Evolutionary conservation across 2,797 vertebrate species (phyloP), one percentile per base, ranked within the genome.

Genomic region (Catostomus latipinnis): DNA sequence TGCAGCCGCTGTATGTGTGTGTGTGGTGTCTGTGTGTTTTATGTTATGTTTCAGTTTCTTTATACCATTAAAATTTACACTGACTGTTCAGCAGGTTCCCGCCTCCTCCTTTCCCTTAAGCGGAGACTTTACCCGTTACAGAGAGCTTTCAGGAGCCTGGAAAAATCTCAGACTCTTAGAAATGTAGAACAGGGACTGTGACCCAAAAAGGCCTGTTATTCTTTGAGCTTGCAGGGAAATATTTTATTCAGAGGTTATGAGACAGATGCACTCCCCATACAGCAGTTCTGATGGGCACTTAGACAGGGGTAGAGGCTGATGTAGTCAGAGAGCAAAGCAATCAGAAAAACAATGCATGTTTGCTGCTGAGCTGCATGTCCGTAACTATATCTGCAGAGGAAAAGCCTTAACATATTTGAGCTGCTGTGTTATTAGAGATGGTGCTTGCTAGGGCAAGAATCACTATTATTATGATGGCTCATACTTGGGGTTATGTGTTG

Each of bases 161-260:
- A 48, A 69, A 74, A 78, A 71, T 71, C 58, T 18, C 69, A 61
- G 83, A 70, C 66, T 81, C 81, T 87, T 76, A 67, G 48, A 71
- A 82, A 78, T 78, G 5, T 1, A 62, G 65, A 80, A 86, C 46
- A 57, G 86, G 66, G 52, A 85, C 68, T 78, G 14, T 86, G 88
- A 89, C 88, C 86, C 75, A 81, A 86, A 90, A 84, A 83, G 56
- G 77, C 0, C 11, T 22, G 71, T 88, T 86, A 85, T 85, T 85
- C 71, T 79, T 46, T 58, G 76, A 83, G 86, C 88, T 86, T 9
- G 66, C 50, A 88, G 88, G 63, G 45, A 87, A 84, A 90, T 89
- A 43, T 87, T 91, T 91, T 88, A 91, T 92, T 91, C 87, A 90
- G 80, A 83, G 72, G 81, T 53, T 84, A 76, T 72, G 71, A 87